Base-by-base conservation (phyloP, 2,113 vertebrate species). In the Lanius collurio region DNA sequence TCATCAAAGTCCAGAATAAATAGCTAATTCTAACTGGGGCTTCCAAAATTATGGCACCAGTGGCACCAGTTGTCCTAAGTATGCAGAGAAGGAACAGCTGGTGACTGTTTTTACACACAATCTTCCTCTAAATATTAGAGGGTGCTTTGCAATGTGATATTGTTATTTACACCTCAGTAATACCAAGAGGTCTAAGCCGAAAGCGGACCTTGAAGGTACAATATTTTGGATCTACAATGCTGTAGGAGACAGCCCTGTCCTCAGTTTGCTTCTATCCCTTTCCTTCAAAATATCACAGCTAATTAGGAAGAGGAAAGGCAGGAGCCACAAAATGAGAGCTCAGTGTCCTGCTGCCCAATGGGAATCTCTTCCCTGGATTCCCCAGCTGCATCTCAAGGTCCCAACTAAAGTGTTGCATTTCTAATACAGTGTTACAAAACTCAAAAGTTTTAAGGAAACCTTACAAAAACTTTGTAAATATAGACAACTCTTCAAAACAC, bases 81-180 rank as follows among this genome's bases (percentile, higher is more conserved):
- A 89, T 42, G 80, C 59, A 82, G 86, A 46, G 65, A 82, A 82
- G 31, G 73, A 89, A 78, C 93, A 94, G 87, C 93, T 95, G 91
- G 17, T 91, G 65, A 17, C 83, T 82, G 33, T 76, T 94, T 95
- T 94, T 87, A 57, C 26, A 56, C 77, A 78, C 15, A 57, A 11
- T 68, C 44, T 81, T 83, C 30, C 52, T 42, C 44, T 83, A 78
- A 79, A 87, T 76, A 39, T 81, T 94, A 44, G 28, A 59, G 56
- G 10, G 3, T 55, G 20, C 17, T 91, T 89, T 78, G 80, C 82
- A 78, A 75, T 73, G 41, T 42, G 82, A 46, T 88, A 47, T 50
- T 52, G 33, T 89, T 84, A 94, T 86, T 81, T 83, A 77, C 50
- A 62, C 11, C 30, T 55, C 59, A 68, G 84, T 55, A 70, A 90